A percentile compares a stretch with the other conserved stretches of the same genome.
These are phyloP conservation scores for Kuschelorhynchus macadamiae DNA, from an alignment of 2,888 invertebrate species.

Conservation along the genomic window DNA sequence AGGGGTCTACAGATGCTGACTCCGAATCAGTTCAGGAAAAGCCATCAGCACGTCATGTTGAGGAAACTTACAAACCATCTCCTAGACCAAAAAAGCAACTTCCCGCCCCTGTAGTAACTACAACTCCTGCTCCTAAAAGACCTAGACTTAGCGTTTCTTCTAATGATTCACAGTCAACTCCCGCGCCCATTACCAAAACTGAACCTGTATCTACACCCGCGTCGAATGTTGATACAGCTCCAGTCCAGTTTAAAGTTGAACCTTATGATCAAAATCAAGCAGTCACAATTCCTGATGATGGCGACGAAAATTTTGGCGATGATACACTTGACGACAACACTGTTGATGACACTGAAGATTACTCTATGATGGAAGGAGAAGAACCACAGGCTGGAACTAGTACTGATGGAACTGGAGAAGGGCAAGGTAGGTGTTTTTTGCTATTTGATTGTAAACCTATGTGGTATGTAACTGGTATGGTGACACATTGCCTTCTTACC, in stretches of 20 bases:
- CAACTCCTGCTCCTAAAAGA: constrained; percentile 57
- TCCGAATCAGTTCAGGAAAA: constrained; percentile 54
- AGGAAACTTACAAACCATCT: constrained; percentile 56
- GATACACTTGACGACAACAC: constrained; percentile 61
- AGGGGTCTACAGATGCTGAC: constrained; percentile 59
- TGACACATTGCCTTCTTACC: constrained; percentile 14
- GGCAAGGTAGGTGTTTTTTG: constrained; percentile 66
- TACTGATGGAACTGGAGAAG: constrained; percentile 64
- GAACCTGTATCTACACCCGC: constrained; percentile 42
- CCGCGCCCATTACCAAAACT: constrained; percentile 40
- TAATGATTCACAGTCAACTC: constrained; percentile 42
- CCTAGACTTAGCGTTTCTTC: constrained; percentile 55
- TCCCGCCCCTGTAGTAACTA: constrained; percentile 40
- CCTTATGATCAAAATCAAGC: constrained; percentile 63
- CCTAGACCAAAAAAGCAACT: constrained; percentile 58
- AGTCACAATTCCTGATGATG: constrained; percentile 58
- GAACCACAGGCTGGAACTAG: constrained; percentile 67
- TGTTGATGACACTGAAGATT: constrained; percentile 65
- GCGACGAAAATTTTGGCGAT: constrained; percentile 62
- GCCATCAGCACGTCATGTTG: constrained; percentile 47
- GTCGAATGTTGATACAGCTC: constrained; percentile 29
- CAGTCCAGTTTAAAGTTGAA: constrained; percentile 67
- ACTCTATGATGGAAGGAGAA: constrained; percentile 65
- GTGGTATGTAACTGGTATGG: constrained; percentile 36
- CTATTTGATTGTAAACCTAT: constrained; percentile 34